phyloP scores from a whole-genome alignment of 2,113 vertebrate genomes.

The Dicrurus megarhynchus region DNA sequence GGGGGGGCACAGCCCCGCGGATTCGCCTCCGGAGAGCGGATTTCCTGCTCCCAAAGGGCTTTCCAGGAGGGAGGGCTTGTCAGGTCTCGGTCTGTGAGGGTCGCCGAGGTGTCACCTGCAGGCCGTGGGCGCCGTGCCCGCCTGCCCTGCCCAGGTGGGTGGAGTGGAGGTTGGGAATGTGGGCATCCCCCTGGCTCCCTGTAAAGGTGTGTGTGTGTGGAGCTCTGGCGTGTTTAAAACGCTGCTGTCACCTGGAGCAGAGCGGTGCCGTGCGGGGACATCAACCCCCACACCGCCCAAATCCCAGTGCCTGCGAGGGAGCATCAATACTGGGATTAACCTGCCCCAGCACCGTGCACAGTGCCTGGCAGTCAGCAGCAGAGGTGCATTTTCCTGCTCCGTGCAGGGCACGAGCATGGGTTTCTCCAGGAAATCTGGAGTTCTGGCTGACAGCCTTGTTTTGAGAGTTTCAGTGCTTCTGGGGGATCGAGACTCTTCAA shows the following conservation, averaged over 20 bases:
- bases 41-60: not conserved
- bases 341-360: rapidly evolving
- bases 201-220: rapidly evolving
- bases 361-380: not conserved
- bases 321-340: rapidly evolving
- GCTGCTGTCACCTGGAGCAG: not conserved
- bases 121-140: not conserved
- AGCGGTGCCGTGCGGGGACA: not conserved
- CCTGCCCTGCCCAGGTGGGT: not conserved
- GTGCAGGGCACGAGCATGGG: rapidly evolving
- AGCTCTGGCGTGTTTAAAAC: rapidly evolving
- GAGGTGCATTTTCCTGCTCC: rapidly evolving
- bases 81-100: rapidly evolving
- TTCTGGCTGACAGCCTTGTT: not conserved
- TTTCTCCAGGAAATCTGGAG: not conserved
- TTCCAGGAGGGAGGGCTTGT: not conserved
- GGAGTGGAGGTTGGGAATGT: rapidly evolving
- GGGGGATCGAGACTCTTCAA: rapidly evolving
- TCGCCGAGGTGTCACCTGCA: rapidly evolving
- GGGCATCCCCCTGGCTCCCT: not conserved
- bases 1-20: rapidly evolving
- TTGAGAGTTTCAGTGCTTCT: not conserved
- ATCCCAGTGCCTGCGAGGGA: rapidly evolving
- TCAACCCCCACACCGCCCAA: rapidly evolving
- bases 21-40: not conserved